phyloP scores from a whole-genome alignment of 30 jellyfish, hydroid and myxozoan species.

The Hydra vulgaris region DNA sequence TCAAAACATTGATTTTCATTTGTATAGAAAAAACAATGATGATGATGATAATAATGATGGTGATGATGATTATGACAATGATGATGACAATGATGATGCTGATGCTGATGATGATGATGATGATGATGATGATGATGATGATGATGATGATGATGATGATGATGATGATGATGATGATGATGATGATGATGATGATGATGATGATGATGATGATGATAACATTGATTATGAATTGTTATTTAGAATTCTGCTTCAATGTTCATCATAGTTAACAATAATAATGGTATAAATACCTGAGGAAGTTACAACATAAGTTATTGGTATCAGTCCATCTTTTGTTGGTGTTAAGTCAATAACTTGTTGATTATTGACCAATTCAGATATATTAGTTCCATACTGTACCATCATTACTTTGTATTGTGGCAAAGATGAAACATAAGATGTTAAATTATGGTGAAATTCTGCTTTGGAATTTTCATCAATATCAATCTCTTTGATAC shows the following conservation, averaged over 20 bases:
- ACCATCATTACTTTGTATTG: constrained; percentile 52
- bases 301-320: constrained; percentile 43
- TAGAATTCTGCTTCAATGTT: no score
- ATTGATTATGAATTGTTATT: no score
- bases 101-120: no score
- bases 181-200: no score
- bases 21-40: background rate
- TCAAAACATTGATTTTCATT: no score
- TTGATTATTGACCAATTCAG: constrained; percentile 64
- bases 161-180: no score
- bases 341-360: constrained; percentile 39
- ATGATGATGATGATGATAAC: no score
- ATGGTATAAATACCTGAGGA: constrained; percentile 80
- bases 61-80: no score
- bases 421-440: constrained; percentile 62
- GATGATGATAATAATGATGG: no score
- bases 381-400: constrained; percentile 73
- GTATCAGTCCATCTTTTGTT: constrained; percentile 11
- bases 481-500: constrained; percentile 66
- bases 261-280: no score
- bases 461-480: constrained; percentile 70
- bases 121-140: no score
- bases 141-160: constrained; percentile 1
- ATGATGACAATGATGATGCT: no score
- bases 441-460: constrained; percentile 41